phyloP scores from a whole-genome alignment of 2,888 invertebrate species.

The Conus canariensis region DNA sequence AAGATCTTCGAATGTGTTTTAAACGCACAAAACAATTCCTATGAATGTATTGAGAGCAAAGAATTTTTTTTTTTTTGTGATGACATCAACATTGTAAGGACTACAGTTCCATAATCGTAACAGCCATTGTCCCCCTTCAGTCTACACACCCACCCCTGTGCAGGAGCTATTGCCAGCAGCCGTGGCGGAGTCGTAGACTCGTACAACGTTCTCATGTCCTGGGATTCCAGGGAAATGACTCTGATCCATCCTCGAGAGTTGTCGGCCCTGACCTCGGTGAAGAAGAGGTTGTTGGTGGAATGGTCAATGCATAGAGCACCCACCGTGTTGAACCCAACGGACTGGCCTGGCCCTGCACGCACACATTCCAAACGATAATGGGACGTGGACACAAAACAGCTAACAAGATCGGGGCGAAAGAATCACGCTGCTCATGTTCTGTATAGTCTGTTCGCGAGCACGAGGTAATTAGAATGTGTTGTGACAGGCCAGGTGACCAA shows the following conservation, averaged over 20 bases:
- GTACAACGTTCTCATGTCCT: neutral
- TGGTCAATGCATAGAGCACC: constrained; percentile 21
- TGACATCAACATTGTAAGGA: too few species aligned
- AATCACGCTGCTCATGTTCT: too few species aligned
- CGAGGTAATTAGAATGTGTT: too few species aligned
- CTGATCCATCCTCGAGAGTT: constrained; percentile 26
- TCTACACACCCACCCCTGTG: constrained; percentile 6
- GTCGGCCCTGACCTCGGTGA: constrained; percentile 29
- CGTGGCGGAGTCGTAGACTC: neutral
- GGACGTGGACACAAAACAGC: too few species aligned
- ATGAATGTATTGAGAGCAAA: too few species aligned
- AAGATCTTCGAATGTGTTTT: too few species aligned
- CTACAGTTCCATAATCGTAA: too few species aligned
- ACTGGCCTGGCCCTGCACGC: neutral
- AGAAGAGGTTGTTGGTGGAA: constrained; percentile 34
- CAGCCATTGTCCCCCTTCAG: neutral
- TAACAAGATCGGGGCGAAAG: too few species aligned
- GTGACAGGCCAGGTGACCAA: too few species aligned
- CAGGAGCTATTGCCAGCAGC: constrained; percentile 1
- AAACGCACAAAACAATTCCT: too few species aligned
- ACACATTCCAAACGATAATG: neutral
- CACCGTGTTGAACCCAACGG: neutral
- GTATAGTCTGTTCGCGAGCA: too few species aligned
- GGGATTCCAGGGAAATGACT: constrained; percentile 19
- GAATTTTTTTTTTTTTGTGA: too few species aligned